Conservation (phyloP, 2,113 vertebrate genomes). For the Jacana jacana region DNA sequence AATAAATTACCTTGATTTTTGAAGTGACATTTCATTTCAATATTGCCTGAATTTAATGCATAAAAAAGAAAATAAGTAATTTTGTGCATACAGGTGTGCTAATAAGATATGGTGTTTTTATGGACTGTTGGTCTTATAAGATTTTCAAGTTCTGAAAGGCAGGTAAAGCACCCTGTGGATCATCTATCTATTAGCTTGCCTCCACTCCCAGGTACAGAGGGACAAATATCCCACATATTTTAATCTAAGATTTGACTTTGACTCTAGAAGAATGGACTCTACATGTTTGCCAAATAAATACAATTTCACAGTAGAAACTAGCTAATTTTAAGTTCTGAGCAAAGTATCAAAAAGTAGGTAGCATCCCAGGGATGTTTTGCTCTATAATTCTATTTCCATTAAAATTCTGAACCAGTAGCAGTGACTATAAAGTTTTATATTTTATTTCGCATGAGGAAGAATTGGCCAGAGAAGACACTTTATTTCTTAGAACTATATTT, state of each 20-base stretch:
- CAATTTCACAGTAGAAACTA: background rate
- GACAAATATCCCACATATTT: background rate
- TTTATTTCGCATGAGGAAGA: background rate
- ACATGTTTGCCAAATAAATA: background rate
- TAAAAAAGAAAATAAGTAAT: background rate
- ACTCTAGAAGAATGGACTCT: background rate
- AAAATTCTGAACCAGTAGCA: background rate
- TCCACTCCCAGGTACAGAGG: background rate
- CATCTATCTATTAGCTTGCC: background rate
- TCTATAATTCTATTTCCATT: background rate
- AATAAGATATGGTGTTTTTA: background rate
- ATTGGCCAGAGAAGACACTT: background rate
- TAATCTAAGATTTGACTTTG: background rate
- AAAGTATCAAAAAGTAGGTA: background rate
- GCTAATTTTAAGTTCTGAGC: background rate
- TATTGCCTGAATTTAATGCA: background rate
- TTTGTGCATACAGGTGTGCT: background rate
- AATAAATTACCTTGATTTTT: constrained; percentile 19
- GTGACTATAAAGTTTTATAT: background rate
- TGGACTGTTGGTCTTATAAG: background rate
- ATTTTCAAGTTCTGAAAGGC: background rate
- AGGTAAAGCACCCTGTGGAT: background rate
- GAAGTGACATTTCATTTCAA: background rate
- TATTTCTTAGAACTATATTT: background rate
- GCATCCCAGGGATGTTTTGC: background rate